Conservation (phyloP, 2,113 vertebrate species). For the Callipepla squamata region DNA sequence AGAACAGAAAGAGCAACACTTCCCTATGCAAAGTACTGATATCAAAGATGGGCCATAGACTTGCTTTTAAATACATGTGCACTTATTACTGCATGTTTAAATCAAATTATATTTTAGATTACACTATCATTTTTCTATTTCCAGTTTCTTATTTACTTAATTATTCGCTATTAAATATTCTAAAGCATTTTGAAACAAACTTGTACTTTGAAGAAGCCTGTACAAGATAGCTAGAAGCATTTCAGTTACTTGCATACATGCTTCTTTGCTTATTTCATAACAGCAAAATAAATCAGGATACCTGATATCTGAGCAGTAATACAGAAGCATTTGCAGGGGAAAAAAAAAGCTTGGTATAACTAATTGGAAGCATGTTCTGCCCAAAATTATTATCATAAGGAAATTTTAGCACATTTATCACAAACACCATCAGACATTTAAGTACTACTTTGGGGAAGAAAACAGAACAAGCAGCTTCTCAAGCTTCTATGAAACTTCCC, state of each 20-base stretch:
- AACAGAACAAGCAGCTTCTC: background rate
- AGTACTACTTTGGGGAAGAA: background rate
- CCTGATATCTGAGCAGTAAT: background rate
- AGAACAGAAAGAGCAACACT: background rate
- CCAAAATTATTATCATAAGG: background rate
- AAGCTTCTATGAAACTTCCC: background rate
- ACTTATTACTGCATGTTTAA: background rate
- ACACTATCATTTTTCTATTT: background rate
- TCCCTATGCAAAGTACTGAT: background rate
- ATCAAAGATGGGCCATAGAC: background rate
- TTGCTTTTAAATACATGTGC: background rate
- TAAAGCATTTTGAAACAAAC: background rate
- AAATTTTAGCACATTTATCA: background rate
- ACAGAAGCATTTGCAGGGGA: background rate
- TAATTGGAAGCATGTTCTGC: background rate
- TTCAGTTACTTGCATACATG: background rate
- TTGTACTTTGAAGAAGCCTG: background rate
- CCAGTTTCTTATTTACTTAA: background rate
- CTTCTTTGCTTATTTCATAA: background rate
- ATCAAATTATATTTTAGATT: background rate
- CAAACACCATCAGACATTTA: background rate
- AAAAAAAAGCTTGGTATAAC: background rate
- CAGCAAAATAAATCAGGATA: background rate
- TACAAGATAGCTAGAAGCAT: background rate
- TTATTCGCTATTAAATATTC: background rate